Evolutionary conservation across 2,888 invertebrate species (phyloP).

Genomic region (Hyppa rectilinea): DNA sequence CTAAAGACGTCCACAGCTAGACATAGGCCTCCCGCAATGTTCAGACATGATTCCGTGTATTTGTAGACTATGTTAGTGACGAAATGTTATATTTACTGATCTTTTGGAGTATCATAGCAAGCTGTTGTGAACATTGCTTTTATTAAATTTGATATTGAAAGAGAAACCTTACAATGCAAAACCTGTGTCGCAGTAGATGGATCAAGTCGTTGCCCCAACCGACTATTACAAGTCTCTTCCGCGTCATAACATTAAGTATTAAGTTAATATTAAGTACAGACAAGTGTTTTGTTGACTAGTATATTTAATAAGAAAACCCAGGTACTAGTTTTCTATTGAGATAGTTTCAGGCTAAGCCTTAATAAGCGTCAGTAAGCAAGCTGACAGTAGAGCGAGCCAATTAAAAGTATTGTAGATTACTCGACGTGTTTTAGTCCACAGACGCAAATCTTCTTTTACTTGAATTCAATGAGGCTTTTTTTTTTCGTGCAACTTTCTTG

Average conservation of each 20-base stretch:
- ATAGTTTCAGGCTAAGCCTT: constrained; percentile 2
- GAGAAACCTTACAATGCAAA: too few relatives aligned
- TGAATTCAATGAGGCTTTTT: constrained; percentile 1
- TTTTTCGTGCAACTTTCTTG: not conserved
- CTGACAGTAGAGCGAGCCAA: constrained; percentile 50
- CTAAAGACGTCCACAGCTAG: too few relatives aligned
- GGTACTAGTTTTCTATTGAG: not conserved
- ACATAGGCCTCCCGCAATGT: too few relatives aligned
- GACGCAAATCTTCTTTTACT: constrained; percentile 26
- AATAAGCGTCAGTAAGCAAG: constrained; percentile 34
- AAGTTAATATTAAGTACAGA: not conserved
- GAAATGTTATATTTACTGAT: too few relatives aligned
- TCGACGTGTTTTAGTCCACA: constrained; percentile 21
- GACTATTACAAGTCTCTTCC: not conserved
- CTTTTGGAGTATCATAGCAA: too few relatives aligned
- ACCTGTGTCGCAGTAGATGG: too few relatives aligned
- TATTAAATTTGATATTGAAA: too few relatives aligned
- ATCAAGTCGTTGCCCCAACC: too few relatives aligned
- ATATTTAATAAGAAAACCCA: not conserved
- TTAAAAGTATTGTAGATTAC: constrained; percentile 58
- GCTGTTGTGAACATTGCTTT: too few relatives aligned
- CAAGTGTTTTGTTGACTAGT: not conserved
- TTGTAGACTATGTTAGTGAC: not conserved
- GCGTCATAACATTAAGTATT: too few relatives aligned
- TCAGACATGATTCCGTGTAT: not conserved